Base-by-base conservation (phyloP, 1,140 invertebrate genomes). In the Euura lappo region DNA sequence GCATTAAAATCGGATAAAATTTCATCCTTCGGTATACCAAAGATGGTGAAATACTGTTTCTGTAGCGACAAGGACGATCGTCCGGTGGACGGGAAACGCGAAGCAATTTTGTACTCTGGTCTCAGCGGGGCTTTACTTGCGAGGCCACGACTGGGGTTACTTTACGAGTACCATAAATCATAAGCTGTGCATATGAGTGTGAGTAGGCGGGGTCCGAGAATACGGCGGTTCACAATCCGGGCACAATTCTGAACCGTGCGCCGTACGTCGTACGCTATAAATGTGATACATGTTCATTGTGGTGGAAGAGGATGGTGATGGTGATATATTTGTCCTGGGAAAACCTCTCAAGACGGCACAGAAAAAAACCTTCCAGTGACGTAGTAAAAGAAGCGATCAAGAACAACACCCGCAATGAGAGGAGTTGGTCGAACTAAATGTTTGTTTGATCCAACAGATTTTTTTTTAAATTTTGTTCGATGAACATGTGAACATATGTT, bases 261-360 rank as follows among this genome's bases (percentile, higher is more conserved):
- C 68, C 75, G 78, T 79, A 81, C 77, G 71, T 72, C 72, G 71
- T 75, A 72, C 74, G 76, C 75, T 73, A 82, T 82, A 82, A 82
- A 82, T 82, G 81, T 77, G 73, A 80, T 78, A 79, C 80, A 79
- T 75, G 74, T 79, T 82, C 78, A 81, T 81, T 80, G 77, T 79
- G 72, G 72, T 72, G 74, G 71, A 51, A 47, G 5, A 68, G 28
- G 67, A 10, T 43, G 28, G 67, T 8, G 8, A n/a, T 68, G 68
- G 45, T 68, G 65, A 51, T 66, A 79, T 79, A 72, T 43, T 64
- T 79, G 72, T 51, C 69, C 72, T 71, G 67, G 51, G 45, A 71
- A 68, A 43, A 10, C 43, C 43, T 68, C 28, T 28, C 28, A 28
- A 28, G 28, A 28, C 28, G 28, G 28, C 28, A 28, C 28, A 28